Conservation (phyloP, 2,888 invertebrate species). For the Ptychoptera albimana region DNA sequence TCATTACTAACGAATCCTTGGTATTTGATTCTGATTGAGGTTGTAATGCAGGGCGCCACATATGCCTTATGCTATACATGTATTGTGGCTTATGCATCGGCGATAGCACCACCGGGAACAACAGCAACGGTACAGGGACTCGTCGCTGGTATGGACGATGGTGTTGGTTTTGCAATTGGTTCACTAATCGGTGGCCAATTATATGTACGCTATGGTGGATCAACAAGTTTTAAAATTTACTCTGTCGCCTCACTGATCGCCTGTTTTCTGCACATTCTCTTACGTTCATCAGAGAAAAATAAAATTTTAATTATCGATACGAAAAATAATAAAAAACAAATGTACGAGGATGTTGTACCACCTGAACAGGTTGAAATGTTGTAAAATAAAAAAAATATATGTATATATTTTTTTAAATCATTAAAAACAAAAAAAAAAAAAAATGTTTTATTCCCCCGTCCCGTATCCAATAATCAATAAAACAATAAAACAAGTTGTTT, state of each 20-base stretch:
- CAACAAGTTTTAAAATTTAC: slow-evolving; percentile 29
- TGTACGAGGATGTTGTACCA: no score
- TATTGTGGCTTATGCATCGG: slow-evolving; percentile 56
- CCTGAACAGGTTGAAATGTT: no score
- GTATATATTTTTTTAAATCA: no score
- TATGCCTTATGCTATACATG: slow-evolving; percentile 75
- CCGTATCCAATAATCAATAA: no score
- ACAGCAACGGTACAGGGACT: slow-evolving; percentile 76
- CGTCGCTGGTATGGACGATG: slow-evolving; percentile 79
- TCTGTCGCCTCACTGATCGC: no score
- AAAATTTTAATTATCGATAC: no score
- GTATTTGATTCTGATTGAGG: slow-evolving; percentile 67
- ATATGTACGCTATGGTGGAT: slow-evolving; percentile 47
- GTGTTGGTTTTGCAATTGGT: slow-evolving; percentile 62
- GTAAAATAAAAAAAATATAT: no score
- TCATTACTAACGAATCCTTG: slow-evolving; percentile 65
- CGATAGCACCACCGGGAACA: slow-evolving; percentile 51
- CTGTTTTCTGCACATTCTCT: no score
- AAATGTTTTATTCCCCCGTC: no score
- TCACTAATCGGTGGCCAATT: slow-evolving; percentile 56
- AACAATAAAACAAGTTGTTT: no score
- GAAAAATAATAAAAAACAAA: not conserved
- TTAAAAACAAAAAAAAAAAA: no score
- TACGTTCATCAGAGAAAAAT: no score
- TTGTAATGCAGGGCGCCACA: slow-evolving; percentile 69